These are phyloP conservation scores for Hyphantria cunea DNA, from an alignment of 1,140 invertebrate species.

Conservation along the genomic window DNA sequence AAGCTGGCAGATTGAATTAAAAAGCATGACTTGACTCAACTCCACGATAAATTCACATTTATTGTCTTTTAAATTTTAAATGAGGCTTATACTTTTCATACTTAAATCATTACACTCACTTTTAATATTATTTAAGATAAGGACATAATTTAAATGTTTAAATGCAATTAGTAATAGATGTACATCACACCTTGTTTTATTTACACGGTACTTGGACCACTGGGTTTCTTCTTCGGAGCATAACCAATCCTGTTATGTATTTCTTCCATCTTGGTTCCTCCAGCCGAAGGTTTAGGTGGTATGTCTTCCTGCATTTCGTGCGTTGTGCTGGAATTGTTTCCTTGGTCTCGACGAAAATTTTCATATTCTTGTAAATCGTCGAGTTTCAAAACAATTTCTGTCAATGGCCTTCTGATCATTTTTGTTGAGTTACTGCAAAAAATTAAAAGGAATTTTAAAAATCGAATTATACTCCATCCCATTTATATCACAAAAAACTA, in stretches of 20 bases:
- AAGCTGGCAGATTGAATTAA: background rate
- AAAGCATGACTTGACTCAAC: background rate
- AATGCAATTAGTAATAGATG: conserved; percentile 11
- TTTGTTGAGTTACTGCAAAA: conserved; percentile 23
- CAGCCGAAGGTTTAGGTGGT: conserved; percentile 70
- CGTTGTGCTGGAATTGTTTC: conserved; percentile 62
- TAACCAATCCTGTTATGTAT: conserved; percentile 88
- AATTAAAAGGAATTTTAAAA: background rate
- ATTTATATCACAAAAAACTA: too few relatives aligned
- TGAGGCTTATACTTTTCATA: too few relatives aligned
- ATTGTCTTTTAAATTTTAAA: too few relatives aligned
- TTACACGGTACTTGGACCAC: conserved; percentile 53
- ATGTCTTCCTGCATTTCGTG: conserved; percentile 82
- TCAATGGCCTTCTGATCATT: conserved; percentile 90
- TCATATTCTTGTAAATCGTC: conserved; percentile 90
- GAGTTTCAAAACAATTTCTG: conserved; percentile 88
- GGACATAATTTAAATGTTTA: conserved; percentile 1
- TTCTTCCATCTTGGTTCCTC: conserved; percentile 82
- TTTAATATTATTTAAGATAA: background rate
- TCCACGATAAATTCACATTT: too few relatives aligned
- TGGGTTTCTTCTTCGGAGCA: conserved; percentile 68
- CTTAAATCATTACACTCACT: background rate
- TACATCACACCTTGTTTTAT: background rate
- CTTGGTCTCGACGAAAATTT: conserved; percentile 77
- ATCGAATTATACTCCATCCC: too few relatives aligned